Evolutionary conservation across 1,140 invertebrate species (phyloP).

Genomic region (Eupristina koningsbergeri): DNA sequence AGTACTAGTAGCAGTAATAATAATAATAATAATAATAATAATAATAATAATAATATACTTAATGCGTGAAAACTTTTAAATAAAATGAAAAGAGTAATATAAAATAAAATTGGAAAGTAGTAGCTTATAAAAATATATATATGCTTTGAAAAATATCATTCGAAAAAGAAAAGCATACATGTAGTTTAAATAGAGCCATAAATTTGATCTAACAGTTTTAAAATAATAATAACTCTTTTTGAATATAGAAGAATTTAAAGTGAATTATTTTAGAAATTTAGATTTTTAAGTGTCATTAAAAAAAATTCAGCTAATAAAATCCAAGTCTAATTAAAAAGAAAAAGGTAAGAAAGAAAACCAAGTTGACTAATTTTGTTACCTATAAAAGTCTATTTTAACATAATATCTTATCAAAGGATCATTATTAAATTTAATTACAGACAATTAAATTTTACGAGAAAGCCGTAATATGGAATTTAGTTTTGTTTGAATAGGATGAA

Average conservation of each 20-base stretch:
- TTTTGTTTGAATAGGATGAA: not conserved
- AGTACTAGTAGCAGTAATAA: no score
- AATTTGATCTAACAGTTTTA: no score
- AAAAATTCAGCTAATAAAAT: no score
- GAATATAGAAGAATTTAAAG: no score
- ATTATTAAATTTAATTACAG: not conserved
- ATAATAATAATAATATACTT: no score
- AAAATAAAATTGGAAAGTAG: no score
- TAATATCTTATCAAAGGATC: not conserved
- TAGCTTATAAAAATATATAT: not conserved
- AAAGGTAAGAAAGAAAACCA: not conserved
- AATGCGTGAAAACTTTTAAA: not conserved
- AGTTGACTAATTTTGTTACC: not conserved
- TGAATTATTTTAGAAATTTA: no score
- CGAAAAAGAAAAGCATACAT: not conserved
- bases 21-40: no score
- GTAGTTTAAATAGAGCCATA: no score
- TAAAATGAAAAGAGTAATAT: not conserved
- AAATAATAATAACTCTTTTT: no score
- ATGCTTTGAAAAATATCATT: not conserved
- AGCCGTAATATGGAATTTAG: not conserved
- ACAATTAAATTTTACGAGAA: not conserved
- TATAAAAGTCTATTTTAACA: not conserved
- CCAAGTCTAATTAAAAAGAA: no score
- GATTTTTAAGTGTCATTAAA: no score